Base-by-base conservation (phyloP, 2,888 invertebrate species). In the Rapana venosa region DNA sequence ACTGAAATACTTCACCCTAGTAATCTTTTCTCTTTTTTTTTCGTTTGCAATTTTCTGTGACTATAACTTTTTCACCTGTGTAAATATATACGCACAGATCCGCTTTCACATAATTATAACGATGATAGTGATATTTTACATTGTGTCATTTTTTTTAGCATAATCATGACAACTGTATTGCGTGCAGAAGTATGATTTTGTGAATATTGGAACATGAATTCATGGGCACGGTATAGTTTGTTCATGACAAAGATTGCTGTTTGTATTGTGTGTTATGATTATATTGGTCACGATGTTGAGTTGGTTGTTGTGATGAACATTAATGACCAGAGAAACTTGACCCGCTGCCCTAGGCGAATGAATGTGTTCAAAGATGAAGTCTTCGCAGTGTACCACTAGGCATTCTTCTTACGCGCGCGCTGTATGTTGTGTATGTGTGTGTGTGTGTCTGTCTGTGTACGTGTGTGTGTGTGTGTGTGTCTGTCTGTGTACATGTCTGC, bases 391-490 rank as follows among this genome's bases (percentile, higher is more conserved):
- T 74, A 30, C 30, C 26, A n/a, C 11, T 74, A 30, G 26, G 74
- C 30, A 74, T 74, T 26, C 30, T 26, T 74, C 26, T 74, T 8
- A n/a, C n/a, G n/a, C 8, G 8, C 47, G 47, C 47, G 47, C 47
- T 47, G 8, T 8, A 47, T 47, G 47, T 2, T 47, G 47, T 47
- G 47, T 47, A 8, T 47, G 47, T 47, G 47, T 47, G 47, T 66
- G 66, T 66, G 66, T 66, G 66, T 66, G 66, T 47, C 5, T 66
- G 66, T 66, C 5, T 66, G 66, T 66, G 79, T 79, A 26, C 17
- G 79, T 79, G 79, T 79, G 79, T 79, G 79, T 79, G 79, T 79
- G 79, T 79, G 79, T 79, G 79, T 79, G 79, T 79, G 79, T 79
- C 5, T 66, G 66, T 66, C 5, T 66, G 66, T 66, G 79, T 79